phyloP scores from a whole-genome alignment of 2,888 invertebrate genomes.

The Orthonychiurus folsomi region DNA sequence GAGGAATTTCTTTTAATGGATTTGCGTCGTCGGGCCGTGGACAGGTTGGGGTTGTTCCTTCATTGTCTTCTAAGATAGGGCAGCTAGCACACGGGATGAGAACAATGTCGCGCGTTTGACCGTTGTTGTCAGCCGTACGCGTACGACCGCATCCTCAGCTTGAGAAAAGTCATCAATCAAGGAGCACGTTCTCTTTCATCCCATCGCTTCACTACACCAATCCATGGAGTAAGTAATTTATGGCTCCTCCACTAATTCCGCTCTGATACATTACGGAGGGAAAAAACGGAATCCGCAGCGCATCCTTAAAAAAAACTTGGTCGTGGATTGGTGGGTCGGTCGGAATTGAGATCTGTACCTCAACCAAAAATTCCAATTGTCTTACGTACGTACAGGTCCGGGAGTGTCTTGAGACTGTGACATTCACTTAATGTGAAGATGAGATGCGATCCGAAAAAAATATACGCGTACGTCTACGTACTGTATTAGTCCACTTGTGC shows the following conservation, averaged over 20 bases:
- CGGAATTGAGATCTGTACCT: no score
- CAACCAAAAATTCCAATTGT: no score
- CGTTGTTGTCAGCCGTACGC: no score
- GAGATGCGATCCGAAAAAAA: no score
- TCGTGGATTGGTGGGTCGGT: no score
- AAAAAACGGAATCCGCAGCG: background rate
- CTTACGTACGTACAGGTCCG: no score
- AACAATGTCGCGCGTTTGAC: background rate
- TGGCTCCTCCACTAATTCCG: background rate
- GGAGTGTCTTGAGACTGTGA: no score
- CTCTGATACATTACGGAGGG: background rate
- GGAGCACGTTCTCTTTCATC: slow-evolving; percentile 1
- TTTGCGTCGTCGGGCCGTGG: background rate
- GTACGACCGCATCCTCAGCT: background rate
- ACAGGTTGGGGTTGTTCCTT: background rate
- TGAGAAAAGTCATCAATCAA: background rate
- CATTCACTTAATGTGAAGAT: no score
- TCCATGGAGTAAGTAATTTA: no score
- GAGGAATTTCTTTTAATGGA: background rate
- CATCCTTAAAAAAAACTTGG: no score
- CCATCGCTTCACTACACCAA: background rate
- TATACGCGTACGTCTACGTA: no score
- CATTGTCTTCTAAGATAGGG: background rate
- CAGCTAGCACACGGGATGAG: background rate
- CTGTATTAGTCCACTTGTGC: no score